Evolutionary conservation across 2,113 vertebrate genomes (phyloP).

Genomic region (Sander vitreus): DNA sequence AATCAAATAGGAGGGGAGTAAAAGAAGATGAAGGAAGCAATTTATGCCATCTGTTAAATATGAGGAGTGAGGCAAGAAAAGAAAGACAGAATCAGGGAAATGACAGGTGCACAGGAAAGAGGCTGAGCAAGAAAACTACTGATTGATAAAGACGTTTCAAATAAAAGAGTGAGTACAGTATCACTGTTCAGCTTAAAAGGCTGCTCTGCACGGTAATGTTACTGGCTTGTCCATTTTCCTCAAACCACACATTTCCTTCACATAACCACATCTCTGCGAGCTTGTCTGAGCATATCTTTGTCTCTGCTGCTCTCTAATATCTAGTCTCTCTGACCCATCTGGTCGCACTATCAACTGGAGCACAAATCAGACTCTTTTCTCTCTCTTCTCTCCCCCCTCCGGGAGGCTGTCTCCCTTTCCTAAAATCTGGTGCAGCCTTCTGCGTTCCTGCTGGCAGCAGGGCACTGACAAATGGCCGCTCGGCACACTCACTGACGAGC

Average conservation of each 20-base stretch:
- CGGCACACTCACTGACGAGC: conserved; percentile 66
- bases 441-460: conserved; percentile 65
- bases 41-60: conserved; percentile 12
- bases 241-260: conserved; percentile 21
- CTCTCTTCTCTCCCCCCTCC: background rate
- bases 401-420: conserved; percentile 38
- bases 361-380: conserved; percentile 40
- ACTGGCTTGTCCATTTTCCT: background rate
- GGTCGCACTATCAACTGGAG: conserved; percentile 46
- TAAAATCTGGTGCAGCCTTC: conserved; percentile 69
- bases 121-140: background rate
- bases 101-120: background rate
- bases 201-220: background rate
- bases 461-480: conserved; percentile 74
- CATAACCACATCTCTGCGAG: conserved; percentile 23
- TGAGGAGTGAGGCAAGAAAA: background rate
- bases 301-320: conserved; percentile 26
- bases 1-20: conserved; percentile 12
- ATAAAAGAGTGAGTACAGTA: background rate
- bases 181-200: background rate
- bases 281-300: conserved; percentile 39
- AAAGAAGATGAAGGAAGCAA: background rate
- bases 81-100: background rate
- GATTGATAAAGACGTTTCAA: background rate
- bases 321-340: conserved; percentile 61